Percentiles rank a stretch among this genome's conserved stretches.
Conservation (phyloP, 2,888 invertebrate genomes). For the Orthosia gothica region DNA sequence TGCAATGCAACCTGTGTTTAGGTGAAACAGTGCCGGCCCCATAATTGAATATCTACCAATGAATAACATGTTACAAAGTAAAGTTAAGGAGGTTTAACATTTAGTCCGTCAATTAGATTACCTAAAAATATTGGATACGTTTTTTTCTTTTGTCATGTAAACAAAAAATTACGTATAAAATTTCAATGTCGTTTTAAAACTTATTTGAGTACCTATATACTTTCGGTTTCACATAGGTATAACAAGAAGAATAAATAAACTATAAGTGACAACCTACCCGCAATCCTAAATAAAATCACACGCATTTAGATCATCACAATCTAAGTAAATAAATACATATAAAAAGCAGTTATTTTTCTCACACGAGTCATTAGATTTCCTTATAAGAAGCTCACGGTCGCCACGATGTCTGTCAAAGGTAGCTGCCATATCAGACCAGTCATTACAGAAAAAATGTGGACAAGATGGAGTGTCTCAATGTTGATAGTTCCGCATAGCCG, state of each 20-base stretch:
- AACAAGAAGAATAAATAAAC: background rate
- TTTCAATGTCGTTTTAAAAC: too few relatives aligned
- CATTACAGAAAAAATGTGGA: conserved; percentile 70
- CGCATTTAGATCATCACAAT: conserved; percentile 23
- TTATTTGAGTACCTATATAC: too few relatives aligned
- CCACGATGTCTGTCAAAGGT: conserved; percentile 77
- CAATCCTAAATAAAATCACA: conserved; percentile 14
- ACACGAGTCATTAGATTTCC: conserved; percentile 70
- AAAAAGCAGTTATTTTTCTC: conserved; percentile 66
- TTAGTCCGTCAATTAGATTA: too few relatives aligned
- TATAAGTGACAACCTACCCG: background rate
- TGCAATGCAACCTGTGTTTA: too few relatives aligned
- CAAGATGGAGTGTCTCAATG: conserved; percentile 39
- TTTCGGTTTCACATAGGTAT: too few relatives aligned
- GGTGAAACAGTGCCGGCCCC: too few relatives aligned
- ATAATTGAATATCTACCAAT: too few relatives aligned
- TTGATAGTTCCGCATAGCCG: conserved; percentile 62
- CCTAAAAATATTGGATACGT: too few relatives aligned
- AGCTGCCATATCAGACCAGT: conserved; percentile 70
- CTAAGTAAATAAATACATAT: conserved; percentile 42
- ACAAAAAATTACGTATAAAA: too few relatives aligned
- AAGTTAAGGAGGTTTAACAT: too few relatives aligned
- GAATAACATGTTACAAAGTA: too few relatives aligned
- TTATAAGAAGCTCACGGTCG: conserved; percentile 69
- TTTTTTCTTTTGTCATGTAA: too few relatives aligned